Evolutionary conservation across 2,888 invertebrate genomes (phyloP).

Genomic region (Drosophila siamana): DNA sequence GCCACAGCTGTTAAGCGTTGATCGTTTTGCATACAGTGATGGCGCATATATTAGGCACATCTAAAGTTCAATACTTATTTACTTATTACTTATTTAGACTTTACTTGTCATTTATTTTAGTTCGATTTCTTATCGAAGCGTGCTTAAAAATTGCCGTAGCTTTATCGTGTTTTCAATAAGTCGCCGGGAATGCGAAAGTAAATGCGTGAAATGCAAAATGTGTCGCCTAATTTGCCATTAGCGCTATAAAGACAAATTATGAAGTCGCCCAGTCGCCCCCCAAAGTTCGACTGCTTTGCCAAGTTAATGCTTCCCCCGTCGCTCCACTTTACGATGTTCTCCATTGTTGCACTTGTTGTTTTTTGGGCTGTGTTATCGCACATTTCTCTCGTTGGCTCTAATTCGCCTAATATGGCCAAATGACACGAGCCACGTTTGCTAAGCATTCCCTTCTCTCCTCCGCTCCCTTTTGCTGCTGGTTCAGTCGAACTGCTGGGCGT

Average conservation of each 20-base stretch:
- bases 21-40: neutral
- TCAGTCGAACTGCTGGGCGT: conserved; percentile 66
- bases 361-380: conserved; percentile 55
- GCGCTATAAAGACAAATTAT: conserved; percentile 77
- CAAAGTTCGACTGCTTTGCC: neutral
- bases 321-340: neutral
- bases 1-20: too few relatives aligned
- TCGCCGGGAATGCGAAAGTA: conserved; percentile 34
- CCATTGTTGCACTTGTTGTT: conserved; percentile 19
- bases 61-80: too few relatives aligned
- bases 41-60: neutral
- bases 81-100: neutral
- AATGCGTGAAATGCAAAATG: conserved; percentile 40
- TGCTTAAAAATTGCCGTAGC: neutral
- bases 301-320: too few relatives aligned
- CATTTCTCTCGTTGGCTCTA: conserved; percentile 53
- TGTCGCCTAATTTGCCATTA: conserved; percentile 81
- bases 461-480: neutral
- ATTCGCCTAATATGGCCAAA: conserved; percentile 80
- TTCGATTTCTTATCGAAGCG: neutral
- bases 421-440: conserved; percentile 56
- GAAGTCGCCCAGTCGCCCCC: conserved; percentile 36
- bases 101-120: neutral
- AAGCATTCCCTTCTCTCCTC: neutral
- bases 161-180: conserved; percentile 39